Base-by-base conservation (phyloP, 2,888 invertebrate genomes). In the Ariolimax columbianus region DNA sequence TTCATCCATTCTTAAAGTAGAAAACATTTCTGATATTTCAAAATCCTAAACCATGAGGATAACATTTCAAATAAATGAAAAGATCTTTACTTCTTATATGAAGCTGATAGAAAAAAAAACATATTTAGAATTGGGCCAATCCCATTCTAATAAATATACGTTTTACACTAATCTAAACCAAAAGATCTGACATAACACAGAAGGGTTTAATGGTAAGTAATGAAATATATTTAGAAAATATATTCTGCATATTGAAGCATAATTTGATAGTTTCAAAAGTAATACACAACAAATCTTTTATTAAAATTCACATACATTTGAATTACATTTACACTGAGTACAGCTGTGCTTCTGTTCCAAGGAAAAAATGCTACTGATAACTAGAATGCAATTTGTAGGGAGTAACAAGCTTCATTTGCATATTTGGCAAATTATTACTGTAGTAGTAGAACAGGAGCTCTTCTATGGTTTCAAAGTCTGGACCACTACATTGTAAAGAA, bases 381-480 rank as follows among this genome's bases (percentile, higher is more conserved):
- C 23, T 26, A 43, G 66, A 38, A 68, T 77, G 77, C 30, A 83
- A 68, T 43, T 68, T 83, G 77, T 68, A 83, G 1, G 83, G 83
- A 47, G 40, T 51, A 47, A 30, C 55, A 51, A 83, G 77, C 47
- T 36, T 77, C 47, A 30, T 79, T 1, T 78, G 26, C 47, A 47
- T 23, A 33, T 63, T 72, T 47, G 86, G 86, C 43, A 87, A 51
- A 38, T 78, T 36, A 80, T 80, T 83, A 40, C 19, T 79, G 79
- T 87, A 85, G 84, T 85, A 87, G 47, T 77, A 59, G 66, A 83
- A 87, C 23, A 87, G 47, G 26, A 87, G 75, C 19, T 87, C 77
- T 30, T 82, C 84, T 51, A 87, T 63, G 33, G n/a, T 68, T 7
- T 77, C 63, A 77, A 87, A 87, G n/a, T 40, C 40, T 33, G 83